phyloP scores from a whole-genome alignment of 1,140 invertebrate species.

The Drosophila nikananu region DNA sequence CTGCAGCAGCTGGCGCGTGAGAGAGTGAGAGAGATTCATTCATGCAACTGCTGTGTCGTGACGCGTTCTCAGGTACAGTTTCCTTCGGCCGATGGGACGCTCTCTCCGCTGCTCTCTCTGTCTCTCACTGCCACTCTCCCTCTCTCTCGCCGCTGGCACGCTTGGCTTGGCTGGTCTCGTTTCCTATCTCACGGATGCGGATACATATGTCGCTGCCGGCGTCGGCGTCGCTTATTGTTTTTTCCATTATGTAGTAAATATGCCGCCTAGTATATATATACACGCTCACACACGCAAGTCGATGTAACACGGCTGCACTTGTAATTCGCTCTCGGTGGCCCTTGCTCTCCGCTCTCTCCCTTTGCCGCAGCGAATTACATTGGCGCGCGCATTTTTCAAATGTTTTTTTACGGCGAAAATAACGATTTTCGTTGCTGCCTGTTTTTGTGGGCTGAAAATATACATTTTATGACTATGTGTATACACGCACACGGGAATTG shows the following conservation, averaged over 20 bases:
- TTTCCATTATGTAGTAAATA: conserved; percentile 75
- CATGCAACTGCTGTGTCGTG: conserved; percentile 63
- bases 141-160: conserved; percentile 47
- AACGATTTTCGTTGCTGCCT: conserved; percentile 74
- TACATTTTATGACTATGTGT: conserved; percentile 73
- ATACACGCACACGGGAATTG: conserved; percentile 43
- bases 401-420: conserved; percentile 81
- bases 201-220: conserved; percentile 57
- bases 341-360: conserved; percentile 15
- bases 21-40: conserved; percentile 68
- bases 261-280: conserved; percentile 49
- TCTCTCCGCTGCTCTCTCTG: conserved; percentile 8
- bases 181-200: conserved; percentile 70
- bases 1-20: conserved; percentile 62
- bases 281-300: neutral
- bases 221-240: conserved; percentile 59
- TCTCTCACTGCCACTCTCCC: neutral
- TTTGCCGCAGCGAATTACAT: conserved; percentile 71
- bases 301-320: conserved; percentile 67
- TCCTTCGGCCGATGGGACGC: conserved; percentile 17
- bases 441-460: conserved; percentile 77
- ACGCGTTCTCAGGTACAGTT: conserved; percentile 79
- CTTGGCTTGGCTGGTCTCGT: conserved; percentile 60
- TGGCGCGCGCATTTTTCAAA: conserved; percentile 81
- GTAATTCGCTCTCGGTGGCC: conserved; percentile 56